Conservation (phyloP, 2,888 invertebrate genomes). For the Thumatha senex region DNA sequence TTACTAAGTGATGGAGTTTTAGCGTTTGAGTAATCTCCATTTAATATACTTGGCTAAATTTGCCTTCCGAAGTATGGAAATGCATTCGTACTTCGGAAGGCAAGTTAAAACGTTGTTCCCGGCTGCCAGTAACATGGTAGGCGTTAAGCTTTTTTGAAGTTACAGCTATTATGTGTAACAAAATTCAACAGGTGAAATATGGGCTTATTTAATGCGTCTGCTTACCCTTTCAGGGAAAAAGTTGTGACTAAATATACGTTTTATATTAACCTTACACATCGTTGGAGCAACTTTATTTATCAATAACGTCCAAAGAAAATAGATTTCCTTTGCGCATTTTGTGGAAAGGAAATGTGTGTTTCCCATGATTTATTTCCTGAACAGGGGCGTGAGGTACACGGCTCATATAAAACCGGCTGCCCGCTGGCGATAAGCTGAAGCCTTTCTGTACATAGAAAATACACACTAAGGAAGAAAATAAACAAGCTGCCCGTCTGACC, state of each 20-base stretch:
- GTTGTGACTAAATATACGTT: too few species aligned
- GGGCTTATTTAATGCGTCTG: not conserved
- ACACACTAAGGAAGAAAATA: slow-evolving; percentile 74
- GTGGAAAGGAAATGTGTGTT: slow-evolving; percentile 80
- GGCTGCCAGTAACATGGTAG: too few species aligned
- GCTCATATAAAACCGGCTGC: slow-evolving; percentile 67
- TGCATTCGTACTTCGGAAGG: too few species aligned
- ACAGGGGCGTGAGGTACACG: slow-evolving; percentile 68
- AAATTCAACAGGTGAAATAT: too few species aligned
- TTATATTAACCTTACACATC: slow-evolving; percentile 9
- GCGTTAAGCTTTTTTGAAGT: too few species aligned
- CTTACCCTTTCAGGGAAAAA: too few species aligned
- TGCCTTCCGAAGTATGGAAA: too few species aligned
- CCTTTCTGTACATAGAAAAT: slow-evolving; percentile 58
- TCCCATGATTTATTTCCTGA: slow-evolving; percentile 78
- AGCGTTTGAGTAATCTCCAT: too few species aligned
- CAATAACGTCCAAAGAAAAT: slow-evolving; percentile 66
- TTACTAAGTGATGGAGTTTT: too few species aligned
- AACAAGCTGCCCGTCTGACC: slow-evolving; percentile 67
- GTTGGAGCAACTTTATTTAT: slow-evolving; percentile 47
- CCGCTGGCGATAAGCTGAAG: slow-evolving; percentile 77
- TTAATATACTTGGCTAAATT: too few species aligned
- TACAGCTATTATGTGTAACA: too few species aligned
- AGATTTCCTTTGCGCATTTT: slow-evolving; percentile 68
- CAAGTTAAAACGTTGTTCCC: too few species aligned